These are phyloP conservation scores for Carabus problematicus DNA, from an alignment of 2,888 invertebrate genomes.

Conservation along the genomic window DNA sequence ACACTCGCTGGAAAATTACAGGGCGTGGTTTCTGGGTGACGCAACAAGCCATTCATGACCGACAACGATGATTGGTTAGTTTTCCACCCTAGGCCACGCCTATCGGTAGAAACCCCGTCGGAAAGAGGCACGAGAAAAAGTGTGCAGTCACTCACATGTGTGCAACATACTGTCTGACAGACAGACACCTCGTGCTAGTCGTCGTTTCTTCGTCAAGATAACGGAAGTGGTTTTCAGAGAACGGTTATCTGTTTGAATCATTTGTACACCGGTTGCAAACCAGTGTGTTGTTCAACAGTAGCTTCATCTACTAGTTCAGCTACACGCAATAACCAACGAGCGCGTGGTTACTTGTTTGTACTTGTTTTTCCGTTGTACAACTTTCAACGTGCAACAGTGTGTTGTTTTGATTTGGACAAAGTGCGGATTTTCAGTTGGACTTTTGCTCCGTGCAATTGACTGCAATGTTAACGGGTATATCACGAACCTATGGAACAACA, in stretches of 20 bases:
- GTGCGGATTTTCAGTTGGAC: too few relatives aligned
- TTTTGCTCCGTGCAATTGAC: not conserved
- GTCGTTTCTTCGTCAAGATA: too few relatives aligned
- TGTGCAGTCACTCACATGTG: slow-evolving; percentile 56
- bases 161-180: slow-evolving; percentile 22
- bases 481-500: not conserved
- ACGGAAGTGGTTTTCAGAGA: slow-evolving; percentile 15
- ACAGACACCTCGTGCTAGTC: slow-evolving; percentile 11
- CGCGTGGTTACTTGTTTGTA: too few relatives aligned
- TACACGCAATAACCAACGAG: too few relatives aligned
- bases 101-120: slow-evolving; percentile 42
- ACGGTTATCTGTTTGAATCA: not conserved
- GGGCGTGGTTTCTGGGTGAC: slow-evolving; percentile 37
- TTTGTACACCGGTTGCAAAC: not conserved
- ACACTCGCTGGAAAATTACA: slow-evolving; percentile 34
- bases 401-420: too few relatives aligned
- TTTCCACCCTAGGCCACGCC: slow-evolving; percentile 51
- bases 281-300: not conserved
- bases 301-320: too few relatives aligned
- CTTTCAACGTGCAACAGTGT: too few relatives aligned
- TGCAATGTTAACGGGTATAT: not conserved
- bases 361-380: too few relatives aligned
- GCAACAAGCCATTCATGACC: slow-evolving; percentile 52
- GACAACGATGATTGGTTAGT: slow-evolving; percentile 54
- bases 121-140: slow-evolving; percentile 50